These are phyloP conservation scores for Chrysopa pallens DNA, from an alignment of 1,140 invertebrate species.

Conservation along the genomic window DNA sequence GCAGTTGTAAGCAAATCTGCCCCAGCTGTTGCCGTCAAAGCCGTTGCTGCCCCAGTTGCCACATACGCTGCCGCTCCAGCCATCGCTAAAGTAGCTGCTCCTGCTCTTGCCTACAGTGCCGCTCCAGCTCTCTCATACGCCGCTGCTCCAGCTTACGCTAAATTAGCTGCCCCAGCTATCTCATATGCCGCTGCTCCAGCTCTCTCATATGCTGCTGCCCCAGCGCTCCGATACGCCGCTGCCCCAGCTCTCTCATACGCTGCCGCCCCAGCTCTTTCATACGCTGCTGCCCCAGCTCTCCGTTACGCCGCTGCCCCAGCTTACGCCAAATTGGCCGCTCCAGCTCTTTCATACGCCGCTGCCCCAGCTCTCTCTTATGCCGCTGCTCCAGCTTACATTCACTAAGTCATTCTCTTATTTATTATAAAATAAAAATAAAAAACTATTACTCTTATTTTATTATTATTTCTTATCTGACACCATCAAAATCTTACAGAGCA, in stretches of 20 bases:
- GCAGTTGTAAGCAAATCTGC: constrained; percentile 22
- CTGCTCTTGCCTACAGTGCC: neutral
- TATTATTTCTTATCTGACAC: too few species aligned
- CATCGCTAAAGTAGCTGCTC: neutral
- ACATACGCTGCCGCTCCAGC: constrained; percentile 4
- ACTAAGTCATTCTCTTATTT: too few species aligned
- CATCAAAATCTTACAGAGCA: too few species aligned
- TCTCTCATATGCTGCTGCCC: constrained; percentile 1
- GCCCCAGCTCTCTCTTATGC: too few species aligned
- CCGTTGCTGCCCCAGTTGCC: constrained; percentile 8
- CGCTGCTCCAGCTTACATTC: too few species aligned
- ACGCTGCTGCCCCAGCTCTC: constrained; percentile 1
- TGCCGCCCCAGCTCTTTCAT: constrained; percentile 1
- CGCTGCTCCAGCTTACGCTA: constrained; percentile 7
- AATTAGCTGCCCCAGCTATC: neutral
- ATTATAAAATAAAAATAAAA: too few species aligned
- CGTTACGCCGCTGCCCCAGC: neutral
- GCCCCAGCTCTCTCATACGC: constrained; percentile 3
- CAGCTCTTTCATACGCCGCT: too few species aligned
- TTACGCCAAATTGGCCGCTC: neutral
- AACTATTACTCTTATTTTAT: too few species aligned
- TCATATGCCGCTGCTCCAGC: constrained; percentile 1
- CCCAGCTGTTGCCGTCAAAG: constrained; percentile 19
- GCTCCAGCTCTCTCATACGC: constrained; percentile 7
- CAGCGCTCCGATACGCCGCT: constrained; percentile 1